phyloP scores from a whole-genome alignment of 2,797 vertebrate species.

The Siniperca scherzeri region DNA sequence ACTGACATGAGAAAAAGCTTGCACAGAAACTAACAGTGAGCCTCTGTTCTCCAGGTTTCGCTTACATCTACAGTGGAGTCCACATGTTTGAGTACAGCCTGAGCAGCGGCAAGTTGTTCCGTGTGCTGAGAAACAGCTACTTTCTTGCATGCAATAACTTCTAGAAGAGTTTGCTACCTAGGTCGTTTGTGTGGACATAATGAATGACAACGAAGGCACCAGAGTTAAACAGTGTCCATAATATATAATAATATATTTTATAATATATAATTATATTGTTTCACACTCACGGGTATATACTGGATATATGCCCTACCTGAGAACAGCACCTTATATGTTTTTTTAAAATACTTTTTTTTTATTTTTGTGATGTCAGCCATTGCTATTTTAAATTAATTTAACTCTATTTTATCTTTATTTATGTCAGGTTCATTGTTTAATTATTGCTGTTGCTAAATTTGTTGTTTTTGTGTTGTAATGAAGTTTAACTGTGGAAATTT shows the following conservation, averaged over 20 bases:
- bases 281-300: background rate
- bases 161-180: constrained; percentile 45
- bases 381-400: background rate
- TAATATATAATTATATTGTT: background rate
- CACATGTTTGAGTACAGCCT: constrained; percentile 72
- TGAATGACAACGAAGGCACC: constrained; percentile 21
- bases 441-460: background rate
- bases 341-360: background rate
- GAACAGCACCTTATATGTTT: constrained; percentile 8
- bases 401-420: background rate
- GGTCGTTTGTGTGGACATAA: background rate
- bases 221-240: background rate
- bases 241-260: background rate
- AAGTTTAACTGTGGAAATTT: background rate
- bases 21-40: constrained; percentile 15
- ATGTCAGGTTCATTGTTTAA: background rate
- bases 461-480: background rate
- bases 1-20: background rate
- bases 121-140: constrained; percentile 70
- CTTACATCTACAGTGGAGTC: constrained; percentile 79
- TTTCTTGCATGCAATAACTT: constrained; percentile 76
- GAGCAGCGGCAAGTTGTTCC: constrained; percentile 39
- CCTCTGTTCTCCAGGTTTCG: constrained; percentile 64
- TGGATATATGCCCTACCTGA: constrained; percentile 1
- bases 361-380: background rate